These are phyloP conservation scores for Phyto melanocephala DNA, from an alignment of 2,888 invertebrate species.

Conservation along the genomic window DNA sequence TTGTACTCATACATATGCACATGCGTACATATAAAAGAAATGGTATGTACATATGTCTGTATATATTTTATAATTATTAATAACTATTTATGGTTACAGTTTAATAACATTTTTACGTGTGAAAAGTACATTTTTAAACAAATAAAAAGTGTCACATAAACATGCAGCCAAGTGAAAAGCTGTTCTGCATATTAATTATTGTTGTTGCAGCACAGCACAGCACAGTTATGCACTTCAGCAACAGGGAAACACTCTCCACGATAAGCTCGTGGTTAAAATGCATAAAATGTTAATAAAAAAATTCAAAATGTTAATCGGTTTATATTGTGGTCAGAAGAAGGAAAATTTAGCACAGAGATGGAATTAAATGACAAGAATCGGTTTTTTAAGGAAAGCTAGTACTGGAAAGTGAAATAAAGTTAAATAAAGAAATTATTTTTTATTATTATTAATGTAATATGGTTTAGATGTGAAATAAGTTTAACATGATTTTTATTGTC, in stretches of 20 bases:
- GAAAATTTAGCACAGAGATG: neutral
- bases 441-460: too few species aligned
- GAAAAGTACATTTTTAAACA: conserved; percentile 67
- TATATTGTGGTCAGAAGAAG: conserved; percentile 8
- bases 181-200: conserved; percentile 32
- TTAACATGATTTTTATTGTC: too few species aligned
- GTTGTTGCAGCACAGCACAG: conserved; percentile 7
- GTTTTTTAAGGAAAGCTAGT: too few species aligned
- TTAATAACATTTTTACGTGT: conserved; percentile 68
- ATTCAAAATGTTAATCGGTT: conserved; percentile 39
- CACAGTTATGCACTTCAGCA: neutral
- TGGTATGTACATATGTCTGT: too few species aligned
- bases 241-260: neutral
- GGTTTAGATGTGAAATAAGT: too few species aligned
- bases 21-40: neutral
- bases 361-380: neutral
- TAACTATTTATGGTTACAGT: conserved; percentile 64
- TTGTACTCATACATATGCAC: neutral
- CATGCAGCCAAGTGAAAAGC: conserved; percentile 55
- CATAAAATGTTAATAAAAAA: conserved; percentile 12
- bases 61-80: conserved; percentile 44
- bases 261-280: conserved; percentile 23
- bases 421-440: neutral
- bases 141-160: conserved; percentile 65
- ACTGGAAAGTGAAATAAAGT: too few species aligned